phyloP scores from a whole-genome alignment of 2,797 vertebrate species.

The Meriones psammophilus region DNA sequence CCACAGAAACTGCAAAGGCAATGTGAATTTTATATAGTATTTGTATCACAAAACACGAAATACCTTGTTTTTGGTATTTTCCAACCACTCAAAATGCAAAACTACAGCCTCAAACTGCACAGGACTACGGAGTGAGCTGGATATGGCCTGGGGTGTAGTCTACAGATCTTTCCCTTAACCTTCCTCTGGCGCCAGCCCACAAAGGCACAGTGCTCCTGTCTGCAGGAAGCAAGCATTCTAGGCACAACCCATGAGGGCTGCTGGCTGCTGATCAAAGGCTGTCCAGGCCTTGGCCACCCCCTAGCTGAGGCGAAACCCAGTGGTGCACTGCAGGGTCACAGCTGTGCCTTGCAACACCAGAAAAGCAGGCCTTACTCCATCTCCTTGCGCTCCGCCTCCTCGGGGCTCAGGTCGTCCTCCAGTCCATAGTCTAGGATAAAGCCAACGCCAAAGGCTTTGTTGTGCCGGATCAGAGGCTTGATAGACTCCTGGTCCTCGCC shows the following conservation, averaged over 20 bases:
- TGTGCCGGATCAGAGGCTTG: constrained; percentile 92
- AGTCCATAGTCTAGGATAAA: constrained; percentile 96
- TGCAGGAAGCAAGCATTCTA: not conserved
- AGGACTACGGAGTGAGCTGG: not conserved
- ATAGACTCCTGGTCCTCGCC: constrained; percentile 96
- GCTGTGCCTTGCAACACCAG: too few species aligned
- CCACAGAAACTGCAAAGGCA: not conserved
- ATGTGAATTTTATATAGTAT: not conserved
- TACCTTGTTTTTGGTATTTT: not conserved
- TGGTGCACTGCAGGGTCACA: not conserved
- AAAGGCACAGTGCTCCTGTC: not conserved
- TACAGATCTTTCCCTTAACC: not conserved
- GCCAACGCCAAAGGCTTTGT: constrained; percentile 94
- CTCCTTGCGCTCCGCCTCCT: constrained; percentile 92
- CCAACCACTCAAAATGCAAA: not conserved
- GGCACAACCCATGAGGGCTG: not conserved
- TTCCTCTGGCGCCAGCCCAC: too few species aligned
- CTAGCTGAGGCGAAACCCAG: not conserved
- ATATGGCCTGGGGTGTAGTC: accelerated
- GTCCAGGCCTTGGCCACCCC: not conserved
- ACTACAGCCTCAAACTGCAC: not conserved
- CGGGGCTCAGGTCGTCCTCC: constrained; percentile 94
- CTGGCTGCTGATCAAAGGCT: not conserved
- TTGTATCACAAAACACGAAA: not conserved
- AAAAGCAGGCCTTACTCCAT: constrained; percentile 90